These are phyloP conservation scores for Amazona finschi DNA, from an alignment of 2,797 vertebrate genomes.

Conservation along the genomic window DNA sequence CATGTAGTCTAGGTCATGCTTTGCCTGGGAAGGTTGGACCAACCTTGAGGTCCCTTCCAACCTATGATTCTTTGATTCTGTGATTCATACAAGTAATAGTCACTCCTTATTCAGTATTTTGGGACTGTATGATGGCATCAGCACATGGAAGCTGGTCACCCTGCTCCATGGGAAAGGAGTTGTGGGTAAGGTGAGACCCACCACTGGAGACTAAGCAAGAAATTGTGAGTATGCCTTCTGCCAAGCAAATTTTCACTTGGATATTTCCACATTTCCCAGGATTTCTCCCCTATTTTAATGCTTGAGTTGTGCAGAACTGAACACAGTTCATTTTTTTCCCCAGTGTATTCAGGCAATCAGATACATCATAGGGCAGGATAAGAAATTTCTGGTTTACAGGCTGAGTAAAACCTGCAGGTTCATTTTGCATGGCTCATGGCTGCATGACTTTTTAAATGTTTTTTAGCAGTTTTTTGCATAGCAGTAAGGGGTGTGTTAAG, in stretches of 20 bases:
- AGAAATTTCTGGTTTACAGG: background rate
- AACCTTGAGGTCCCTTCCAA: background rate
- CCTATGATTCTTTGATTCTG: background rate
- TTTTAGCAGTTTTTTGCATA: background rate
- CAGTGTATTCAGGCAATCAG: background rate
- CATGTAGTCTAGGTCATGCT: background rate
- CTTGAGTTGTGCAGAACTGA: background rate
- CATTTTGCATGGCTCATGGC: background rate
- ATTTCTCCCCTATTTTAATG: background rate
- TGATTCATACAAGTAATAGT: background rate
- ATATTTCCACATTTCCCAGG: background rate
- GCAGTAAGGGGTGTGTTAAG: background rate
- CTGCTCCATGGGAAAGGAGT: background rate
- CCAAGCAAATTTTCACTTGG: background rate
- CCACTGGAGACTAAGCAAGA: background rate
- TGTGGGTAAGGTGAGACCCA: background rate
- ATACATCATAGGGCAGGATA: background rate
- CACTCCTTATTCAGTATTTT: background rate
- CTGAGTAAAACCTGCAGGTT: background rate
- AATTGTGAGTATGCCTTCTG: background rate
- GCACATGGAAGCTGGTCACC: too few species aligned
- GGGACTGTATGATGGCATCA: too few species aligned
- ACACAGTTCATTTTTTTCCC: background rate
- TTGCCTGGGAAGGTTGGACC: background rate
- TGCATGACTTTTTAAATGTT: rapidly evolving